These are phyloP conservation scores for Morpho achilles DNA, from an alignment of 2,888 invertebrate genomes.

Conservation along the genomic window DNA sequence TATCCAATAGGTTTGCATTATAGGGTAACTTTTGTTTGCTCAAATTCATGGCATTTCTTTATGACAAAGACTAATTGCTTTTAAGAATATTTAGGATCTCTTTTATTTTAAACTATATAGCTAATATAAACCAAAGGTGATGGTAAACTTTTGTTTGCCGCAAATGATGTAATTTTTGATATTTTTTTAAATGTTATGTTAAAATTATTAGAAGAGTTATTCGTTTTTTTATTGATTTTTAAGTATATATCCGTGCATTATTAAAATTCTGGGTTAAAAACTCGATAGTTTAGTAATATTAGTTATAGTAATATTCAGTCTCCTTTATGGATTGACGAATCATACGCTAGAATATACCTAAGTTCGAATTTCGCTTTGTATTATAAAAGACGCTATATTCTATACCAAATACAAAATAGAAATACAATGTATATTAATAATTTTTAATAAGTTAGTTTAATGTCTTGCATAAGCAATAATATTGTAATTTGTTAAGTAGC, in stretches of 20 bases:
- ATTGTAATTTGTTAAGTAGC: conserved; percentile 25
- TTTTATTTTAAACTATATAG: conserved; percentile 37
- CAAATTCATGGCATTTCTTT: conserved; percentile 74
- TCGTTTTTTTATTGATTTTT: conserved; percentile 39
- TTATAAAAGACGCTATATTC: conserved; percentile 52
- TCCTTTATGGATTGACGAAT: conserved; percentile 60
- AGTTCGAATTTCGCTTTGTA: conserved; percentile 73
- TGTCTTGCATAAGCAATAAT: conserved; percentile 30
- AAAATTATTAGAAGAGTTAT: conserved; percentile 35
- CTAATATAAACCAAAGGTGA: conserved; percentile 43
- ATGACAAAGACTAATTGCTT: conserved; percentile 50
- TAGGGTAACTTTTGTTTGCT: conserved; percentile 62
- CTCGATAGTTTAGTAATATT: conserved; percentile 43
- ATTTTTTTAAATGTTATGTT: conserved; percentile 29
- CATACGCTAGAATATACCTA: conserved; percentile 80
- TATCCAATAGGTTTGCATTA: conserved; percentile 7
- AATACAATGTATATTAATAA: conserved; percentile 18
- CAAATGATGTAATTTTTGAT: conserved; percentile 33
- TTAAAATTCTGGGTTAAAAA: conserved; percentile 52
- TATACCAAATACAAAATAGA: conserved; percentile 57
- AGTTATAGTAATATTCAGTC: conserved; percentile 44
- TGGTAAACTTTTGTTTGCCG: conserved; percentile 56
- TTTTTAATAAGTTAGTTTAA: conserved; percentile 18
- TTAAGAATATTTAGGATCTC: conserved; percentile 56
- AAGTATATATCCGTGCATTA: conserved; percentile 37